Conservation (phyloP, 2,888 invertebrate genomes). For the Trachelus iudaicus region DNA sequence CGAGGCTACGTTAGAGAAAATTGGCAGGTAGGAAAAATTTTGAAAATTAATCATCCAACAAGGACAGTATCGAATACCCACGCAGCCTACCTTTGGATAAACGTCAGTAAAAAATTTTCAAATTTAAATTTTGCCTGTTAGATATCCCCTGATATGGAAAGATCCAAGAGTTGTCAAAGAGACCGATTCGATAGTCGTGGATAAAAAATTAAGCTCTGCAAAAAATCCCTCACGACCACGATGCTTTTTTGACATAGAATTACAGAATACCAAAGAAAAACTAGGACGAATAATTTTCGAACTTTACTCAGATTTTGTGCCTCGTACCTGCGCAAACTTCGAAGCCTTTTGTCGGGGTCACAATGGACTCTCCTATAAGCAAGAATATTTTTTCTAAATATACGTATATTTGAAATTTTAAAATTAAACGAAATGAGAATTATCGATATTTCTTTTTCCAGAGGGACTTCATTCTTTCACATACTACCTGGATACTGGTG, state of each 20-base stretch:
- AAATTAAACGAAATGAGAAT: neutral
- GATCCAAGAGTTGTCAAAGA: slow-evolving; percentile 25
- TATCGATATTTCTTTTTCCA: slow-evolving; percentile 15
- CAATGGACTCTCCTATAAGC: slow-evolving; percentile 59
- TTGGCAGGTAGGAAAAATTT: slow-evolving; percentile 20
- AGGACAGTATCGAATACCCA: neutral
- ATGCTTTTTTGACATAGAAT: slow-evolving; percentile 59
- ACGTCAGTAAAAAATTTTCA: too few relatives aligned
- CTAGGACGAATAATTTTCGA: slow-evolving; percentile 60
- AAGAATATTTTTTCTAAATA: slow-evolving; percentile 15
- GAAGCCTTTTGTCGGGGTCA: slow-evolving; percentile 54
- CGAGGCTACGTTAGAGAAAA: slow-evolving; percentile 25
- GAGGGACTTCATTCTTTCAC: slow-evolving; percentile 67
- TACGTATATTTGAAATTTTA: neutral
- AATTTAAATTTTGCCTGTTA: slow-evolving; percentile 4
- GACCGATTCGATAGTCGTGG: slow-evolving; percentile 21
- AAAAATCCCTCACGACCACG: slow-evolving; percentile 24
- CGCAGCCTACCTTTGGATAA: too few relatives aligned
- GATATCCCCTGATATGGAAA: slow-evolving; percentile 32
- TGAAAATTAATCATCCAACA: neutral
- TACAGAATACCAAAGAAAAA: slow-evolving; percentile 39
- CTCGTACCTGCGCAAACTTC: slow-evolving; percentile 61
- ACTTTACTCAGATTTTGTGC: slow-evolving; percentile 58
- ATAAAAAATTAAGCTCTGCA: slow-evolving; percentile 2
- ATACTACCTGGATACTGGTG: slow-evolving; percentile 70